Evolutionary conservation across 2,113 vertebrate genomes (phyloP).

Genomic region (Oceanodroma tethys): DNA sequence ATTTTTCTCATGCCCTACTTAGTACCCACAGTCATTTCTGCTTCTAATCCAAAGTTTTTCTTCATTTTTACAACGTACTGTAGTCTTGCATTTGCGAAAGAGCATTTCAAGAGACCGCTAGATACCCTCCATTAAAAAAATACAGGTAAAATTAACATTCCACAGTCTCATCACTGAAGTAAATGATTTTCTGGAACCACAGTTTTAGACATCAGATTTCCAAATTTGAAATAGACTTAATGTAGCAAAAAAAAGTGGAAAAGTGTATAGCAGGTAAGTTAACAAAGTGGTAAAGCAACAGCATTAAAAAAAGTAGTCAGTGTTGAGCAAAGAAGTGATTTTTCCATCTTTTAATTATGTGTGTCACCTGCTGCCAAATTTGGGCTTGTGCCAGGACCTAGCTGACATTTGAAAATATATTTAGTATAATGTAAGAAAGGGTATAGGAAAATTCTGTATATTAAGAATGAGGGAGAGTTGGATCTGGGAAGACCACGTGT

Average conservation of each 20-base stretch:
- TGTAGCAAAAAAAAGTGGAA: neutral
- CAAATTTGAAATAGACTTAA: neutral
- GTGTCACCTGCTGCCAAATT: neutral
- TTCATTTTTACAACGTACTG: fast-evolving
- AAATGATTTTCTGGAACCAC: neutral
- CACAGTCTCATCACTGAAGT: neutral
- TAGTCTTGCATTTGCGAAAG: neutral
- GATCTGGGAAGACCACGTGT: neutral
- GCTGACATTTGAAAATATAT: neutral
- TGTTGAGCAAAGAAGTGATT: neutral
- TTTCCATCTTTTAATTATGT: neutral
- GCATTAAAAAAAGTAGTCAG: neutral
- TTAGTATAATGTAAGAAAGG: neutral
- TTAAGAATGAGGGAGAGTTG: neutral
- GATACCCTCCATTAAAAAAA: neutral
- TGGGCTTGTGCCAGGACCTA: neutral
- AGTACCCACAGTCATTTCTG: neutral
- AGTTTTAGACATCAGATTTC: neutral
- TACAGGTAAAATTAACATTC: neutral
- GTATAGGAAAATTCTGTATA: neutral
- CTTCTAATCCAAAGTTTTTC: neutral
- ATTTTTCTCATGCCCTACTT: neutral
- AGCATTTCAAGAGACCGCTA: neutral
- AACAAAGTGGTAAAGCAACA: neutral
- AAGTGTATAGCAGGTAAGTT: neutral